Evolutionary conservation across 2,888 invertebrate genomes (phyloP).

Genomic region (Lymantria dispar): DNA sequence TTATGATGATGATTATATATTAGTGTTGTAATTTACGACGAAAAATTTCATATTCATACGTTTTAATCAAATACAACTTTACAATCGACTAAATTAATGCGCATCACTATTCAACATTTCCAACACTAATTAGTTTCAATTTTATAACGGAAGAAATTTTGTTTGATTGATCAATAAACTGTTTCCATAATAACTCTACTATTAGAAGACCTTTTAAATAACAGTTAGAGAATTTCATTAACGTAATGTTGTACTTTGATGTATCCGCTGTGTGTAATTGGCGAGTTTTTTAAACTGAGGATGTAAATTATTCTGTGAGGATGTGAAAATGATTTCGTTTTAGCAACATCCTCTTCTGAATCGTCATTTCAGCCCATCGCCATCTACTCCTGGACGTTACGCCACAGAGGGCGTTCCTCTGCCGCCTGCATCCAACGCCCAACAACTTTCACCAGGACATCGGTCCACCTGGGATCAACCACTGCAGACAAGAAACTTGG

Average conservation of each 20-base stretch:
- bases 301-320: too few species aligned
- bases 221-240: slow-evolving; percentile 31
- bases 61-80: background rate
- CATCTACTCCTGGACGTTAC: too few species aligned
- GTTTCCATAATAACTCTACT: slow-evolving; percentile 43
- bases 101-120: slow-evolving; percentile 22
- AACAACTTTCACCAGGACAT: too few species aligned
- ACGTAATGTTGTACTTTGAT: slow-evolving; percentile 27
- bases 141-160: slow-evolving; percentile 43
- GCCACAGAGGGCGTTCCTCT: too few species aligned
- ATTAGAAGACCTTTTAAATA: slow-evolving; percentile 41
- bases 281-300: slow-evolving; percentile 3
- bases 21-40: too few species aligned
- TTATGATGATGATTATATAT: too few species aligned
- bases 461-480: too few species aligned
- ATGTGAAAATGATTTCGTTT: too few species aligned
- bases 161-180: slow-evolving; percentile 57
- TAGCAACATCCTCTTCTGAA: too few species aligned
- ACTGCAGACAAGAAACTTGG: too few species aligned
- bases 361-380: too few species aligned
- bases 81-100: background rate
- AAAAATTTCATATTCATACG: background rate
- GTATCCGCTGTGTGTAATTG: slow-evolving; percentile 29
- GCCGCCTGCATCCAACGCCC: too few species aligned
- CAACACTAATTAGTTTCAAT: slow-evolving; percentile 40